Evolutionary conservation across 2,797 vertebrate species (phyloP).

Genomic region (Tadarida brasiliensis): DNA sequence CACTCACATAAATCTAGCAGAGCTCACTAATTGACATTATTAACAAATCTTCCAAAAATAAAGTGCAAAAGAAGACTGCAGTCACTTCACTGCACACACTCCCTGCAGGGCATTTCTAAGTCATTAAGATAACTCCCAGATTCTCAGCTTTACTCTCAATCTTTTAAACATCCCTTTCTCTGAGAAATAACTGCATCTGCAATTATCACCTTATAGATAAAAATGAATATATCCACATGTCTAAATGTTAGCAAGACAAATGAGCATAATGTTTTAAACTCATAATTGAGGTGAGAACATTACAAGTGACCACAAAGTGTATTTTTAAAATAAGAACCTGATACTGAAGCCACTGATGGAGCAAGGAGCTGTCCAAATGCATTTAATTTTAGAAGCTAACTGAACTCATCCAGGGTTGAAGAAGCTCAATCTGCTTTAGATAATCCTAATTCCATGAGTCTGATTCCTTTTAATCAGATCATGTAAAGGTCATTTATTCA

Average conservation of each 20-base stretch:
- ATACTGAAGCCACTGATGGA: background rate
- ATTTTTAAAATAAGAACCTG: background rate
- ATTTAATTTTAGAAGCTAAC: slow-evolving; percentile 63
- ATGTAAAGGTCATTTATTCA: slow-evolving; percentile 70
- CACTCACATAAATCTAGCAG: slow-evolving; percentile 1
- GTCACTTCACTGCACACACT: background rate
- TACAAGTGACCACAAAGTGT: background rate
- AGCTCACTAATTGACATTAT: slow-evolving; percentile 50
- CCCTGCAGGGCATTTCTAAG: background rate
- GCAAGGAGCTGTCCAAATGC: background rate
- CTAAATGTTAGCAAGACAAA: background rate
- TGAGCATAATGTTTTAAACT: slow-evolving; percentile 6
- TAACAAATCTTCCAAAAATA: slow-evolving; percentile 23
- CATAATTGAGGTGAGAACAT: background rate
- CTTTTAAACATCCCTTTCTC: slow-evolving; percentile 45
- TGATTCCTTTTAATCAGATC: slow-evolving; percentile 78
- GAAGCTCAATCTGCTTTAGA: slow-evolving; percentile 58
- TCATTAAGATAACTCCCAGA: slow-evolving; percentile 45
- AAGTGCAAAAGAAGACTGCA: background rate
- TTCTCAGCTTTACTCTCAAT: slow-evolving; percentile 23
- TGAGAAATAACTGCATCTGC: slow-evolving; percentile 59
- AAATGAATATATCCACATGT: background rate
- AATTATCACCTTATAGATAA: slow-evolving; percentile 18
- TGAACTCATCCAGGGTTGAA: slow-evolving; percentile 35
- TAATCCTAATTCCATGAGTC: slow-evolving; percentile 72